Evolutionary conservation across 2,888 invertebrate genomes (phyloP), one percentile per base, ranked within the genome.

Genomic region (Cantharis flavilabris): DNA sequence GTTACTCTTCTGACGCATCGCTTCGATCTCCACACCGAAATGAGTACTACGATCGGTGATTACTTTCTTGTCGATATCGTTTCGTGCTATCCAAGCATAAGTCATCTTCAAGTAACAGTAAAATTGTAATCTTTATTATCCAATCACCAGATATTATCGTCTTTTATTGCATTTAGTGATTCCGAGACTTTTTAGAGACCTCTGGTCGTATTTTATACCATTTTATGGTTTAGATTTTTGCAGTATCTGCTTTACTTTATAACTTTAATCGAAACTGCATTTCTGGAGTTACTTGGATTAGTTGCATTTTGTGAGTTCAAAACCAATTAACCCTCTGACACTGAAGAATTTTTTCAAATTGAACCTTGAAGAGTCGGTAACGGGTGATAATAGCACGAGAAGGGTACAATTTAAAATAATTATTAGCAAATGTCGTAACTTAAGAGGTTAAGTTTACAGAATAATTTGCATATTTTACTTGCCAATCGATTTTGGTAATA

Each of bases 1-100:
- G 82, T 81, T 81, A 81, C 81, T 72, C 77, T 77, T 78, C 79
- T 65, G 75, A 82, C 77, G 76, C 79, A 76, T 67, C 80, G 79
- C 75, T 79, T 70, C 70, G 76, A 76, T 80, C 80, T 73, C 79
- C 78, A 73, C 71, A 73, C 69, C 72, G 75, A 72, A 76, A 71
- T 74, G 76, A 79, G 76, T 79, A 75, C 28, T 70, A 76, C 65
- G 76, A 69, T 75, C 70, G 49, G 72, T 63, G 71, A 75, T 30
- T 73, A 18, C 16, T 33, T 14, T n/a, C 13, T 16, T 33, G 28
- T 14, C 9, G 14, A 33, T 70, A 71, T 33, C 62, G 28, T 26
- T 71, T 70, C 23, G 18, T 33, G 70, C 28, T 18, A 62, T 71
- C 62, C 11, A 14, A 14, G 18, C 49, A 71, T 49, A 23, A 62